phyloP scores from a whole-genome alignment of 1,140 invertebrate genomes.

The Atta cephalotes region DNA sequence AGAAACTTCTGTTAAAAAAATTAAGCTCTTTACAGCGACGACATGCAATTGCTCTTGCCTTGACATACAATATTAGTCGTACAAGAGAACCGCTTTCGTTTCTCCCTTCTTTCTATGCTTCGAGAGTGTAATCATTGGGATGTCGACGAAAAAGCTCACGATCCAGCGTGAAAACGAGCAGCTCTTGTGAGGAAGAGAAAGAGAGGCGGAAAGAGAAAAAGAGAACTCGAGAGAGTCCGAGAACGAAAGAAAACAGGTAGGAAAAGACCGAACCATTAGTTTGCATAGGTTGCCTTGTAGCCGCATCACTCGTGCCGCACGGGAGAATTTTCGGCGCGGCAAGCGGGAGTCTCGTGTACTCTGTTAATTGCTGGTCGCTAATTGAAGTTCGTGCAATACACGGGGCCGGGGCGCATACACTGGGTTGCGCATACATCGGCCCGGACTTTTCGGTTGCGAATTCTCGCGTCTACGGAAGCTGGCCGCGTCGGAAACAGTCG shows the following conservation, averaged over 20 bases:
- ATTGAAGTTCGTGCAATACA: slow-evolving; percentile 67
- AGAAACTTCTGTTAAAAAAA: not conserved
- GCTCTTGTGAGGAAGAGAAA: not conserved
- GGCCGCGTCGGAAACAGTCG: slow-evolving; percentile 56
- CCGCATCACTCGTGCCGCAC: slow-evolving; percentile 4
- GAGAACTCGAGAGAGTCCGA: not conserved
- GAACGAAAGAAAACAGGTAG: not conserved
- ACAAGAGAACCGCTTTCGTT: slow-evolving; percentile 24
- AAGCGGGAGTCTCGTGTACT: slow-evolving; percentile 63
- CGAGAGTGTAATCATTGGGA: slow-evolving; percentile 2
- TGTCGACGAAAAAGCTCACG: not conserved
- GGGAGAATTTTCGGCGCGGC: slow-evolving; percentile 67
- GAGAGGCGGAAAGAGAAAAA: not conserved
- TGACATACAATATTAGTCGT: slow-evolving; percentile 39
- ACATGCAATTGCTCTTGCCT: slow-evolving; percentile 34
- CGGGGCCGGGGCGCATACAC: not conserved
- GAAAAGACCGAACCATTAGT: slow-evolving; percentile 58
- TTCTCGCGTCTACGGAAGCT: slow-evolving; percentile 39
- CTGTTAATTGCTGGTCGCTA: slow-evolving; percentile 74
- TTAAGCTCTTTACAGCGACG: slow-evolving; percentile 24
- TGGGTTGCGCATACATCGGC: not conserved
- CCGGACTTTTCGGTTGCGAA: slow-evolving; percentile 35
- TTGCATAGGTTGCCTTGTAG: slow-evolving; percentile 54
- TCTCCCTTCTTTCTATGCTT: not conserved
- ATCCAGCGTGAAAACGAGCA: slow-evolving; percentile 21